Conservation (phyloP, 2,113 vertebrate genomes). For the Etia nguti region DNA sequence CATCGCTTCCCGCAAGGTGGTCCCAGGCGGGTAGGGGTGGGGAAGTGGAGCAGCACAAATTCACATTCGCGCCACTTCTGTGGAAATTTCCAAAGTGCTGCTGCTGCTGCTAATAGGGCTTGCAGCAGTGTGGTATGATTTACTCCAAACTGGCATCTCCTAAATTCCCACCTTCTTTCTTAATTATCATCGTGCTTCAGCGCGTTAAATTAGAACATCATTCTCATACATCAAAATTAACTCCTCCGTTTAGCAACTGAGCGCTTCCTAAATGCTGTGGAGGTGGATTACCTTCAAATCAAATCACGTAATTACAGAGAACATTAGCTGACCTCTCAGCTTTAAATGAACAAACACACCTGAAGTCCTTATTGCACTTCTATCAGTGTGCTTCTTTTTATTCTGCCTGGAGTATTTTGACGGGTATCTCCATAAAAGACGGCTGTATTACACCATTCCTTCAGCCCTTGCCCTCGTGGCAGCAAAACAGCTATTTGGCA, state of each 20-base stretch:
- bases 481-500: neutral
- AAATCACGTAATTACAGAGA: neutral
- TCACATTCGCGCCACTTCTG: slow-evolving; percentile 41
- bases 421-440: neutral
- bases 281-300: neutral
- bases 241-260: neutral
- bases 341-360: neutral
- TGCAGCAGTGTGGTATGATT: neutral
- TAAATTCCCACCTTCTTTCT: neutral
- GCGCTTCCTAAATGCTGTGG: neutral
- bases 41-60: slow-evolving; percentile 63
- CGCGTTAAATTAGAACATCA: neutral
- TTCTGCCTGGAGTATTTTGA: neutral
- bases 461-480: neutral
- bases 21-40: slow-evolving; percentile 4
- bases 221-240: neutral
- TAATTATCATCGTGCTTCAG: neutral
- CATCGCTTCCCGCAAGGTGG: slow-evolving; percentile 2
- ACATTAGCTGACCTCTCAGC: neutral
- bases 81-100: slow-evolving; percentile 13
- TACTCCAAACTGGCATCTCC: neutral
- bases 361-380: neutral
- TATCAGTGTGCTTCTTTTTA: neutral
- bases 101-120: slow-evolving; percentile 18
- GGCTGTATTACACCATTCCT: neutral